Evolutionary conservation across 1,140 invertebrate species (phyloP).

Genomic region (Thereuonema tuberculata): DNA sequence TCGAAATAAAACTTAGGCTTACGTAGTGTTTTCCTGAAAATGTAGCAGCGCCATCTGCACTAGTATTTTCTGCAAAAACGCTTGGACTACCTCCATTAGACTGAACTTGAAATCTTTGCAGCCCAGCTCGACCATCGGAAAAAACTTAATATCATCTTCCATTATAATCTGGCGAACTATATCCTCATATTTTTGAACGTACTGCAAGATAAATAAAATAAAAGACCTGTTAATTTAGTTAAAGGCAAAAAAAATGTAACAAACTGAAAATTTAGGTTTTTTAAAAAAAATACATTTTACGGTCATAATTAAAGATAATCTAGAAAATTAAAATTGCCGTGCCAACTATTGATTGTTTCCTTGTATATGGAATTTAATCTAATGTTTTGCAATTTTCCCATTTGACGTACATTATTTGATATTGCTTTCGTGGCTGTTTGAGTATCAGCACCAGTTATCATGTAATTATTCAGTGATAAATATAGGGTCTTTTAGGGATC

Average conservation of each 20-base stretch:
- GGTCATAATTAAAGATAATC: not conserved
- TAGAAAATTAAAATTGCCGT: not conserved
- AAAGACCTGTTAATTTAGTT: not conserved
- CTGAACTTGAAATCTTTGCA: slow-evolving; percentile 1
- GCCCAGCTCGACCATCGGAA: not conserved
- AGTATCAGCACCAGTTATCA: no score
- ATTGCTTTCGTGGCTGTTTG: no score
- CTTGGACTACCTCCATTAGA: not conserved
- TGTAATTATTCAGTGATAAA: no score
- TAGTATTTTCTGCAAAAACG: not conserved
- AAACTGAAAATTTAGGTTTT: no score
- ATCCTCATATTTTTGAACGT: not conserved
- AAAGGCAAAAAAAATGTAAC: not conserved
- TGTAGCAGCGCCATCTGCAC: not conserved
- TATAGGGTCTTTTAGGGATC: no score
- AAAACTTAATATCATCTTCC: not conserved
- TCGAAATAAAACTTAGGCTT: not conserved
- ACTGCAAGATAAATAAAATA: not conserved
- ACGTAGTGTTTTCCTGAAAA: not conserved
- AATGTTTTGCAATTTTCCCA: not conserved
- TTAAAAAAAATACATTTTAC: not conserved
- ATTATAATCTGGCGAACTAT: not conserved
- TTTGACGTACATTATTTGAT: no score
- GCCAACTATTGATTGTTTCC: not conserved
- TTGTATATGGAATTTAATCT: not conserved